phyloP scores from a whole-genome alignment of 30 jellyfish, hydroid and myxozoan species.

The Turritopsis rubra region DNA sequence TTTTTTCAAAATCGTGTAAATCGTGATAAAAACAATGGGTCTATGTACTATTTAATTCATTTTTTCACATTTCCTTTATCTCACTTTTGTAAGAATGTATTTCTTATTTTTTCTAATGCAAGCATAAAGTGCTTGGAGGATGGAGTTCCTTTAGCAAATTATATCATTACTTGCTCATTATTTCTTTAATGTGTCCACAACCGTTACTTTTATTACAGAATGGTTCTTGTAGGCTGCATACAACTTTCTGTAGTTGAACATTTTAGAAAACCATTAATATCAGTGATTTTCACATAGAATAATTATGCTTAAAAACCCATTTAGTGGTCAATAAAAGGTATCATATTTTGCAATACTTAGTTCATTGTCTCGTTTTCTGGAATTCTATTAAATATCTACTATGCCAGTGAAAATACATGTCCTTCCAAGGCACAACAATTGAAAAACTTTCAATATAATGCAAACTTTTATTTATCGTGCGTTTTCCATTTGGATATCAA shows the following conservation, averaged over 20 bases:
- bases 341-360: no score
- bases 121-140: not conserved
- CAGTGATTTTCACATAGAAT: not conserved
- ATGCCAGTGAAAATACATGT: not conserved
- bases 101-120: no score
- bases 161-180: not conserved
- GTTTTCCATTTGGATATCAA: no score
- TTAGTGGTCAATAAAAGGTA: not conserved
- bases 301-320: not conserved
- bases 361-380: not conserved
- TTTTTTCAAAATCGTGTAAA: no score
- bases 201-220: slow-evolving; percentile 14
- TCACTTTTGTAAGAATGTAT: no score
- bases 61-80: no score
- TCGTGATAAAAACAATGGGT: no score
- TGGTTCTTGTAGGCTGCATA: not conserved
- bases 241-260: not conserved
- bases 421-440: no score
- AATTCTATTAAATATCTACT: not conserved
- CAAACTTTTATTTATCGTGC: no score
- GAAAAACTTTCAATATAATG: no score
- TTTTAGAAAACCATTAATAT: not conserved
- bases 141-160: slow-evolving; percentile 17
- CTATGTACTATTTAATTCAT: no score
- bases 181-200: not conserved